Evolutionary conservation across 2,113 vertebrate genomes (phyloP), one percentile per base, ranked within the genome.

Genomic region (Seriola dumerili): DNA sequence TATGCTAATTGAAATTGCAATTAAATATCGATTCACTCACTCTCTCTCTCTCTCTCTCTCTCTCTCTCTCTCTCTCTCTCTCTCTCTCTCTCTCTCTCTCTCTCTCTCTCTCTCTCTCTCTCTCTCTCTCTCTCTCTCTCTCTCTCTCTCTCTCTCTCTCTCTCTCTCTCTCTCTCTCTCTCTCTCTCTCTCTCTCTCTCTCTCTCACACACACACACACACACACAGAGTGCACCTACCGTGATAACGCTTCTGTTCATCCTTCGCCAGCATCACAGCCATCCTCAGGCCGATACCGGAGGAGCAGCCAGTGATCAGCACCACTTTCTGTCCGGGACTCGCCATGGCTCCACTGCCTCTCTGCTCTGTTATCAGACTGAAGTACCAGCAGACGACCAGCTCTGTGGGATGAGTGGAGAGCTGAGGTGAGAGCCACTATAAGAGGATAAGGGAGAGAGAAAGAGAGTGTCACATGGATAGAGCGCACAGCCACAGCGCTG

Each of bases 231-330:
- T 7, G 25, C 25, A 65, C 87, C 4, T 85, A 97, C 96, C 96
- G 76, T 94, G 88, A 77, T 96, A 96, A n/a, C 94, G 94, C 63
- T 91, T 90, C 83, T 95, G 92, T 58, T 93, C 89, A 83, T 96
- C 96, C 34, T 82, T 86, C 0, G 95, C 94, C 89, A 96, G 92
- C 81, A 94, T 94, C 59, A 95, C 92, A 0, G 95, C 95, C 88
- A 95, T 91, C 32, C 92, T 93, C 48, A 95, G 79, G 52, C 96
- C 93, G n/a, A 95, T 96, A 17, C 95, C 95, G 0, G 84, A 96
- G 84, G 95, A 95, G 88, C 95, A 96, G 74, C 96, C 95, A 5
- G 93, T 96, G 90, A 96, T 94, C 81, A 96, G 91, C 50, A 96
- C 94, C 3, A 95, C 95, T 91, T 93, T 96, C 90, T 95, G 94